Evolutionary conservation across 2,113 vertebrate genomes (phyloP).

Genomic region (Lophochroa leadbeateri): DNA sequence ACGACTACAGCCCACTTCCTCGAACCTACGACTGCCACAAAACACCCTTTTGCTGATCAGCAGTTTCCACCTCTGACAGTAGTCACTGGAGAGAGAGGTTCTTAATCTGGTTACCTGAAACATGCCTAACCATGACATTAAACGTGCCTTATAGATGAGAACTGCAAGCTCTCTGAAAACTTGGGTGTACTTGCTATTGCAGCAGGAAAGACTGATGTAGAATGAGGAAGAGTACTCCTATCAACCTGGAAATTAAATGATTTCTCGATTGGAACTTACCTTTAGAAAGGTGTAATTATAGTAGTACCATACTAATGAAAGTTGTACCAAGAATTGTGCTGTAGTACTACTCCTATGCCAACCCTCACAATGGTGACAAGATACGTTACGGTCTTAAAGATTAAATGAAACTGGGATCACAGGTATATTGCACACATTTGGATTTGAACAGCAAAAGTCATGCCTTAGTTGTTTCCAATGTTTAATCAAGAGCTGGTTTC

Average conservation of each 20-base stretch:
- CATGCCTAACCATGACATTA: not conserved
- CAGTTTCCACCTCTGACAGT: not conserved
- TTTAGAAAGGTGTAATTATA: not conserved
- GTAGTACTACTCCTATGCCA: not conserved
- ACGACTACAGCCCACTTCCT: too few relatives aligned
- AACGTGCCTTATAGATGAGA: not conserved
- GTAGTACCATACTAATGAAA: not conserved
- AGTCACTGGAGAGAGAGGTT: not conserved
- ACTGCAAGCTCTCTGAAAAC: not conserved
- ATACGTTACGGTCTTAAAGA: not conserved
- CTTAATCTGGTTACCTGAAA: not conserved
- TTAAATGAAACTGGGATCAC: not conserved
- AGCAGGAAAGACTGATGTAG: not conserved
- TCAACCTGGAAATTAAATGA: not conserved
- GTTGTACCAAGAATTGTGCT: not conserved
- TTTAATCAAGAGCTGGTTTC: constrained; percentile 40
- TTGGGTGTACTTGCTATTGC: not conserved
- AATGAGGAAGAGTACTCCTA: not conserved
- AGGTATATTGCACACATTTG: not conserved
- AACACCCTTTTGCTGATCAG: not conserved
- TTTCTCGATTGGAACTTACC: not conserved
- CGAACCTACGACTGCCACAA: too few relatives aligned
- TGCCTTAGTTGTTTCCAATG: not conserved
- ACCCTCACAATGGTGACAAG: not conserved
- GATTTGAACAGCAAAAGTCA: not conserved